Evolutionary conservation across 2,113 vertebrate genomes (phyloP).

Genomic region (Eonycteris spelaea): DNA sequence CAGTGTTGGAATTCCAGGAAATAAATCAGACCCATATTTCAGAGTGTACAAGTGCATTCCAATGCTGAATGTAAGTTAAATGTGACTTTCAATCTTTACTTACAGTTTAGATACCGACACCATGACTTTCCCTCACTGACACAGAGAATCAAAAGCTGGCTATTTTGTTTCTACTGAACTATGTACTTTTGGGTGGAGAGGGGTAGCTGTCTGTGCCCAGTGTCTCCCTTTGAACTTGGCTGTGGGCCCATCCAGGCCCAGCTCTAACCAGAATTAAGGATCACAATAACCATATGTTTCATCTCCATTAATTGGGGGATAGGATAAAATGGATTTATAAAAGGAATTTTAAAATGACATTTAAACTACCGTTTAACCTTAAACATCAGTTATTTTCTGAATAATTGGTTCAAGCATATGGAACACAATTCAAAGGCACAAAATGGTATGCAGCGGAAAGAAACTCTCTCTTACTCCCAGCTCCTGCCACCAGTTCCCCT

Average conservation of each 20-base stretch:
- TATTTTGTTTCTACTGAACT: background rate
- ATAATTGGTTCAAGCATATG: background rate
- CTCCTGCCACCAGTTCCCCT: background rate
- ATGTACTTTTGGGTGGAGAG: background rate
- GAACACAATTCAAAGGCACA: background rate
- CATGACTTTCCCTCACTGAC: background rate
- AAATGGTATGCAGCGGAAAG: background rate
- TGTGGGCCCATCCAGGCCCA: background rate
- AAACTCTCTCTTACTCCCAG: background rate
- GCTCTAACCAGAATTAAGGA: background rate
- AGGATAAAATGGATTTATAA: slow-evolving; percentile 1
- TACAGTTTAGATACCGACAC: background rate
- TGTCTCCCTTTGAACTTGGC: background rate
- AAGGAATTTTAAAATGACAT: background rate
- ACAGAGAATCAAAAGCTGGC: background rate
- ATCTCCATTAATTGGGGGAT: background rate
- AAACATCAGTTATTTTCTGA: slow-evolving; percentile 34
- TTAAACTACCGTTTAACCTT: background rate
- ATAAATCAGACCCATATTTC: slow-evolving; percentile 12
- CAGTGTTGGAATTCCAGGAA: background rate
- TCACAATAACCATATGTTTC: background rate
- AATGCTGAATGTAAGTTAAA: background rate
- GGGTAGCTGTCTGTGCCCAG: background rate
- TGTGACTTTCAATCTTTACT: background rate
- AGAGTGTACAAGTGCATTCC: background rate